These are phyloP conservation scores for Pangasianodon gigas DNA, from an alignment of 2,113 vertebrate genomes.

Conservation along the genomic window DNA sequence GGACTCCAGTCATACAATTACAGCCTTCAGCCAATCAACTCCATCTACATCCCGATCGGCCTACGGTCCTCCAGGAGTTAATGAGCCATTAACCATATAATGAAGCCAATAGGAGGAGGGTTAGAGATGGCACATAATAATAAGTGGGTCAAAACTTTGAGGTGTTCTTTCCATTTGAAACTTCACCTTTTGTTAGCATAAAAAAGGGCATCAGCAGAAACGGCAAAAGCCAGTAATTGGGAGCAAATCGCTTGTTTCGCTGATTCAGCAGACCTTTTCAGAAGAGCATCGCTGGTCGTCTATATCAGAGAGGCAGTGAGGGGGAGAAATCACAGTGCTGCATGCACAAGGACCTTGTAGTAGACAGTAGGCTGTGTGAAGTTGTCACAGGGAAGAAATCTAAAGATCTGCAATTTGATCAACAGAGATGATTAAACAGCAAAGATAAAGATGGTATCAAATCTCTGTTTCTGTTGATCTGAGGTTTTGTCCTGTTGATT, in stretches of 20 bases:
- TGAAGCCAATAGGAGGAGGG: conserved; percentile 35
- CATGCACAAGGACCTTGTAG: neutral
- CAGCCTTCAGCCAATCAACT: conserved; percentile 48
- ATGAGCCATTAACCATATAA: conserved; percentile 56
- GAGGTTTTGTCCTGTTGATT: neutral
- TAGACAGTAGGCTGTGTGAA: neutral
- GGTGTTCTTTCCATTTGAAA: conserved; percentile 25
- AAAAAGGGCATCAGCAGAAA: conserved; percentile 47
- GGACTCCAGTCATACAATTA: conserved; percentile 49
- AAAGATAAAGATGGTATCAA: neutral
- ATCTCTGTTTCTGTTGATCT: neutral
- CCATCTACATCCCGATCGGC: conserved; percentile 32
- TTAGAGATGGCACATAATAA: neutral
- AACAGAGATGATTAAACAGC: neutral
- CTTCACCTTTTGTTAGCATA: conserved; percentile 25
- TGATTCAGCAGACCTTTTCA: conserved; percentile 18
- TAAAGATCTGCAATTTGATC: neutral
- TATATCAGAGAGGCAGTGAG: conserved; percentile 13
- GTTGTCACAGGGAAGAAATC: neutral
- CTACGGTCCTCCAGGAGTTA: conserved; percentile 47
- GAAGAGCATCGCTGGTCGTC: neutral
- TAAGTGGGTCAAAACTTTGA: conserved; percentile 40
- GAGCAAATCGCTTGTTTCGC: conserved; percentile 33
- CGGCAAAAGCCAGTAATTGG: conserved; percentile 28
- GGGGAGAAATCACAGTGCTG: neutral